phyloP scores from a whole-genome alignment of 2,797 vertebrate genomes.

The Danio aesculapii region DNA sequence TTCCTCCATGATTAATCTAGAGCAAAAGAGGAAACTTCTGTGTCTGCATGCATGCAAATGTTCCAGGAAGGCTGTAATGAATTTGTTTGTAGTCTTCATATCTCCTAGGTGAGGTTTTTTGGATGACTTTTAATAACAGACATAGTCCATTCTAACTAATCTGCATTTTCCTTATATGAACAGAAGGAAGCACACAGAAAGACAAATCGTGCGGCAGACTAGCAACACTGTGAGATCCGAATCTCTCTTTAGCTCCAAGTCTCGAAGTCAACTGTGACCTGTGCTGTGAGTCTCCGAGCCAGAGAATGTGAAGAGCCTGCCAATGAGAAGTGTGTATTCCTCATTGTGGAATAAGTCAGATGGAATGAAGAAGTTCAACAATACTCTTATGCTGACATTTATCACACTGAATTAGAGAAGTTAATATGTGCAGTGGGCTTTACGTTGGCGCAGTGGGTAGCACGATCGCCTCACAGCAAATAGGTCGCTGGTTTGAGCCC shows the following conservation, averaged over 20 bases:
- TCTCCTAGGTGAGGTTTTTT: not conserved
- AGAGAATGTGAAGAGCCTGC: constrained; percentile 22
- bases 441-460: too few relatives aligned
- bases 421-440: too few relatives aligned
- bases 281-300: constrained; percentile 25
- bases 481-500: too few relatives aligned
- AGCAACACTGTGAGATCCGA: constrained; percentile 30
- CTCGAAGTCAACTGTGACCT: constrained; percentile 50
- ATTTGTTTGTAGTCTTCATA: not conserved
- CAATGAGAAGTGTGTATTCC: constrained; percentile 31
- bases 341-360: not conserved
- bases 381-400: not conserved
- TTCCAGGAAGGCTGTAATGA: not conserved
- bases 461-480: too few relatives aligned
- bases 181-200: not conserved
- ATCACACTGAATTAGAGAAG: not conserved
- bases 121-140: not conserved
- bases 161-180: too few relatives aligned
- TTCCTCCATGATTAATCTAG: too few relatives aligned
- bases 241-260: constrained; percentile 37
- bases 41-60: too few relatives aligned
- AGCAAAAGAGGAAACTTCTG: too few relatives aligned
- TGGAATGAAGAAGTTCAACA: not conserved
- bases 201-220: constrained; percentile 4
- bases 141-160: not conserved